Percentiles rank a stretch among this genome's conserved stretches.
Evolutionary conservation across 2,797 vertebrate species (phyloP).

Genomic region (Sebastes ruberrimus): DNA sequence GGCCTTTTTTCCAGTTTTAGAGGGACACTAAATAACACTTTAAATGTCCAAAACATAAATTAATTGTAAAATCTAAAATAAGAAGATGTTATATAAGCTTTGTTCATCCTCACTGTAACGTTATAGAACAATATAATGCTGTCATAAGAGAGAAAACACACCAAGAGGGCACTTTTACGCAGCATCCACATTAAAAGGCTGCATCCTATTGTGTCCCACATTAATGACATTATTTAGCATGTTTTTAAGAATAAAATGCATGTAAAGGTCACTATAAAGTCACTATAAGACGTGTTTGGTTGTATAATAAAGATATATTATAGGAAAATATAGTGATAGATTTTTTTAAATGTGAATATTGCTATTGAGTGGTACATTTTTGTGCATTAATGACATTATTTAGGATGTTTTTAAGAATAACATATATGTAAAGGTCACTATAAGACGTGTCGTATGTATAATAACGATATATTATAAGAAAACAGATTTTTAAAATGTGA

Average conservation of each 20-base stretch:
- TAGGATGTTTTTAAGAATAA: too few species aligned
- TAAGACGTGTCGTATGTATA: too few species aligned
- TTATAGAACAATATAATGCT: not conserved
- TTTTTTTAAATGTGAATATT: not conserved
- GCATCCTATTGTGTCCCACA: not conserved
- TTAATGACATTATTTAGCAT: not conserved
- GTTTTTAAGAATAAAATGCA: not conserved
- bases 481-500: not conserved
- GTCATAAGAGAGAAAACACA: not conserved
- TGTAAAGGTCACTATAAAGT: not conserved
- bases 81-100: not conserved
- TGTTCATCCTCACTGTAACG: not conserved
- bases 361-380: not conserved
- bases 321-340: not conserved
- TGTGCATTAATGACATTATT: too few species aligned
- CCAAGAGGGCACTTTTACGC: slow-evolving; percentile 17
- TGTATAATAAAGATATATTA: not conserved
- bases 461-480: too few species aligned
- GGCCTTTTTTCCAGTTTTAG: not conserved
- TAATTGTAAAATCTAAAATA: not conserved
- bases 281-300: not conserved
- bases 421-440: too few species aligned
- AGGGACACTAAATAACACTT: not conserved
- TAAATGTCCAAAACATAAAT: not conserved
- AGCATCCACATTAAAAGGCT: not conserved